Evolutionary conservation across 1,140 invertebrate species (phyloP), one percentile per base, ranked within the genome.

Genomic region (Sesamia nonagrioides): DNA sequence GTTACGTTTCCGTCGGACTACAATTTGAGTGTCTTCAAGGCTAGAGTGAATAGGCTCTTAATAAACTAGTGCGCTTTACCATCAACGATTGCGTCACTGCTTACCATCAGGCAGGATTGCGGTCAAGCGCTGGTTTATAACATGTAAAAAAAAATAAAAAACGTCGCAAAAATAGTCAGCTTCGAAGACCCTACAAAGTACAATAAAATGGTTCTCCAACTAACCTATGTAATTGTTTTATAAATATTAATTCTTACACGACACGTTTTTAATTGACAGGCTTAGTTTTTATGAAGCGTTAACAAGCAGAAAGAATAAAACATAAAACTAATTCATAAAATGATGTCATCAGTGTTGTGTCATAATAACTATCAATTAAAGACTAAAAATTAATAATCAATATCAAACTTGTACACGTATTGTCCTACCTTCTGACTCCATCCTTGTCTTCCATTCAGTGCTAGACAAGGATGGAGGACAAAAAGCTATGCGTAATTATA

Each of bases 401-500:
- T 27, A 27, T 2, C 2, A 4, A 58, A 33, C 18, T 21, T 56
- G 21, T 6, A 9, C 7, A 21, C 18, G 17, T 56, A 56, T 56
- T 58, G 54, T 33, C 54, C 52, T 21, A 56, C 6, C 18, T 21
- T 40, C 11, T 13, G 15, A 4, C 1, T 37, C 69, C 9, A 73
- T 42, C 69, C 69, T 66, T 18, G 2, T 52, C 48, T 52, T 35
- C 13, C 45, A 6, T 52, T 11, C 4, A 15, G 37, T 0, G 6
- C 21, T 35, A 40, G 60, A 77, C 7, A 77, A 72, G 37, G 52
- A 48, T 11, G 11, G 40, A 21, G 9, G n/a, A 66, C 66, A 73
- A 69, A 69, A 82, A 78, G 79, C 80, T 58, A 86, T 83, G 48
- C 78, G 42, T 82, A 84, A 86, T 87, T 83, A 69, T 66, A 52